Conservation (phyloP, 2,888 invertebrate species). For the Ectemnius lituratus region DNA sequence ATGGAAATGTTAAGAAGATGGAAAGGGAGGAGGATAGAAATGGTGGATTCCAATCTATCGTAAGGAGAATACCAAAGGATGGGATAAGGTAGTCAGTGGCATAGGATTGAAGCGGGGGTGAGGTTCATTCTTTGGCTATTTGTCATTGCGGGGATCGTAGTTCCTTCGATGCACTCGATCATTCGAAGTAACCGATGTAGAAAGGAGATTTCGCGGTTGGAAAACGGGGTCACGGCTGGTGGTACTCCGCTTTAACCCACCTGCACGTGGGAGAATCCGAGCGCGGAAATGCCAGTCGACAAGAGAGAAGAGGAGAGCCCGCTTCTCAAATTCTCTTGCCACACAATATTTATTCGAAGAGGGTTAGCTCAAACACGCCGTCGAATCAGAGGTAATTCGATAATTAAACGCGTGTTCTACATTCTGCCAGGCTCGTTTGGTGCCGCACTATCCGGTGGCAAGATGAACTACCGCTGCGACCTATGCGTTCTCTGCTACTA, state of each 20-base stretch:
- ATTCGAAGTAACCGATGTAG: conserved; percentile 22
- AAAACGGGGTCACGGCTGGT: conserved; percentile 41
- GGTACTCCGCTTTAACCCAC: conserved; percentile 28
- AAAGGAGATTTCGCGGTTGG: conserved; percentile 41
- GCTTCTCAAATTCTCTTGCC: background rate
- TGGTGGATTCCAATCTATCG: background rate
- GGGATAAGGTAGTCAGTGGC: too few species aligned
- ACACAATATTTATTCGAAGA: too few species aligned
- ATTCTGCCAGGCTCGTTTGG: too few species aligned
- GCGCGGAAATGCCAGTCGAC: background rate
- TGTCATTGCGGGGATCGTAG: background rate
- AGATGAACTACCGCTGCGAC: too few species aligned
- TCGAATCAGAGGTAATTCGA: too few species aligned
- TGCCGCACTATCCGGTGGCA: too few species aligned
- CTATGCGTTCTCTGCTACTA: too few species aligned
- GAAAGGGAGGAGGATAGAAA: background rate
- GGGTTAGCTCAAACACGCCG: too few species aligned
- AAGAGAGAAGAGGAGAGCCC: background rate
- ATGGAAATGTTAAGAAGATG: conserved; percentile 1
- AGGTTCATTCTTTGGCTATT: background rate
- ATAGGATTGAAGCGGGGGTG: background rate
- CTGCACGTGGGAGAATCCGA: conserved; percentile 12
- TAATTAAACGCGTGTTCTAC: too few species aligned
- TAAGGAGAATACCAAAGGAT: background rate
- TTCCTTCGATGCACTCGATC: conserved; percentile 22